A percentile compares a stretch with the other conserved stretches of the same genome.
Conservation (phyloP, 2,797 vertebrate species). For the Streptopelia turtur region DNA sequence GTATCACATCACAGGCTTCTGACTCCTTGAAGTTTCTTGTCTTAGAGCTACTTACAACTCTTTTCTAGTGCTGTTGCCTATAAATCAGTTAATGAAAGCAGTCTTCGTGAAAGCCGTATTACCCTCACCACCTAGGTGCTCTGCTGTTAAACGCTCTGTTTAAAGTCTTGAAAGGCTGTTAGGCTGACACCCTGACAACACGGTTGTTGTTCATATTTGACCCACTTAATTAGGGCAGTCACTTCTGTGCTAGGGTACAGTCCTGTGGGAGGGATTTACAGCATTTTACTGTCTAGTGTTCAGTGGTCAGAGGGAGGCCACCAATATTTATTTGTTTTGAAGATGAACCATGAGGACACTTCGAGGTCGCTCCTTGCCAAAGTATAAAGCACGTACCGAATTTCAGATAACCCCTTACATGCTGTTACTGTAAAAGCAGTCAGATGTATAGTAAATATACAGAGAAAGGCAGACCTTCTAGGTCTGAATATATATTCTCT, state of each 20-base stretch:
- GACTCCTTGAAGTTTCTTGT: constrained; percentile 34
- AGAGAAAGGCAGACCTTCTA: neutral
- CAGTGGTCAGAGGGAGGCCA: neutral
- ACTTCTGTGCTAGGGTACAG: neutral
- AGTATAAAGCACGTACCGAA: neutral
- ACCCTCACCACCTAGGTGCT: neutral
- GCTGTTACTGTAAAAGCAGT: neutral
- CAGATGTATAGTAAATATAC: neutral
- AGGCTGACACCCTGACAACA: neutral
- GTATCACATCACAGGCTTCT: constrained; percentile 3
- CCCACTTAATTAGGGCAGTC: neutral
- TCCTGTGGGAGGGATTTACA: neutral
- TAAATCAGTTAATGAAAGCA: constrained; percentile 41
- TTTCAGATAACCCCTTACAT: neutral
- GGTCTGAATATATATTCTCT: neutral
- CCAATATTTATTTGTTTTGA: neutral
- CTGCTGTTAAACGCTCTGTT: constrained; percentile 38
- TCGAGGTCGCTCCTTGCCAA: neutral
- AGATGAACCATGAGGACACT: neutral
- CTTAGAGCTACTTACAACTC: constrained; percentile 24
- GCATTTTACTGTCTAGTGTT: neutral
- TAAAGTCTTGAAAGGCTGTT: constrained; percentile 37
- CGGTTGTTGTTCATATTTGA: neutral
- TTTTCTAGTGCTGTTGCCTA: constrained; percentile 50
- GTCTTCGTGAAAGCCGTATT: neutral